These are phyloP conservation scores for Venusia cambrica DNA, from an alignment of 2,888 invertebrate genomes.

Conservation along the genomic window DNA sequence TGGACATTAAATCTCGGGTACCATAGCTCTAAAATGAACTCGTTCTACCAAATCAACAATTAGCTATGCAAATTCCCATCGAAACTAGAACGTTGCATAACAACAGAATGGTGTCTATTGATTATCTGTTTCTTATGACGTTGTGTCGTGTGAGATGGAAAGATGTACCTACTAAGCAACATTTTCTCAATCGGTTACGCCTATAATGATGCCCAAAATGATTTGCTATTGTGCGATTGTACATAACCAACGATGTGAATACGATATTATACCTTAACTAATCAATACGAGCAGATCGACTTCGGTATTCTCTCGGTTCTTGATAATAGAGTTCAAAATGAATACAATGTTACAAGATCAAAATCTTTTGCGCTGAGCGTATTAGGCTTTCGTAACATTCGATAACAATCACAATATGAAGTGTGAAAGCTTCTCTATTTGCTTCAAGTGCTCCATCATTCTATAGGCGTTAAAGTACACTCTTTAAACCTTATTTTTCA, in stretches of 20 bases:
- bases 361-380: constrained; percentile 14
- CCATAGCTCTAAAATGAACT: no score
- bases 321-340: constrained; percentile 14
- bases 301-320: neutral
- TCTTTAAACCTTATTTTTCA: constrained; percentile 6
- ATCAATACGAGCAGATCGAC: constrained; percentile 1
- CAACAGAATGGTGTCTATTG: no score
- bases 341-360: neutral
- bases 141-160: no score
- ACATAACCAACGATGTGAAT: constrained; percentile 13
- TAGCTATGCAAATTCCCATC: no score
- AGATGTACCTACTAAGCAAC: no score
- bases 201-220: constrained; percentile 10
- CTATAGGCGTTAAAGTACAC: neutral
- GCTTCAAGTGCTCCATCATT: constrained; percentile 35
- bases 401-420: constrained; percentile 55
- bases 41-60: no score
- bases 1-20: no score
- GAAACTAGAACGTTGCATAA: no score
- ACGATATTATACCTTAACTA: constrained; percentile 10
- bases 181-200: constrained; percentile 12
- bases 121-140: no score
- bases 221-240: constrained; percentile 8
- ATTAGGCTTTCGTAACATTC: constrained; percentile 44
- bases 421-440: constrained; percentile 53